A percentile compares a stretch with the other conserved stretches of the same genome.
Conservation (phyloP, 2,113 vertebrate genomes). For the Lophura nycthemera region DNA sequence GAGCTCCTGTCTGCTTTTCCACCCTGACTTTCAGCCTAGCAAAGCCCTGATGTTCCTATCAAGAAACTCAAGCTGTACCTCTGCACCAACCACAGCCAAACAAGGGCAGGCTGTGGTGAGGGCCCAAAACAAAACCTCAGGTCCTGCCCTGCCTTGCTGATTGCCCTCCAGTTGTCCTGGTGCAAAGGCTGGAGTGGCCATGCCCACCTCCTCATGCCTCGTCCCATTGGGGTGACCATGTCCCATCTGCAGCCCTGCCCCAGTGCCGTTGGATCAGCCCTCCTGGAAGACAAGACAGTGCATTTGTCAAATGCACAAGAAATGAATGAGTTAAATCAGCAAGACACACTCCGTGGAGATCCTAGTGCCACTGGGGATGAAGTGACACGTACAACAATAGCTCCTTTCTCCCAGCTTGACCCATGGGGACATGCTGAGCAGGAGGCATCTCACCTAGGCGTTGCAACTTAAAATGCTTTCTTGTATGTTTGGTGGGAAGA, state of each 20-base stretch:
- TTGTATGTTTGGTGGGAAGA: background rate
- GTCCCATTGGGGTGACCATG: accelerated
- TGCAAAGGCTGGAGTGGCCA: background rate
- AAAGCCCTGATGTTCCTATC: background rate
- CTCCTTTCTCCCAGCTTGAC: background rate
- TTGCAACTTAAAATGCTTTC: background rate
- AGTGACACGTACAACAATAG: background rate
- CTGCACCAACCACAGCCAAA: background rate
- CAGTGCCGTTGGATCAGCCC: background rate
- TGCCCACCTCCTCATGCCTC: background rate
- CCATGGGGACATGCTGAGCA: accelerated
- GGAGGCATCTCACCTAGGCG: background rate
- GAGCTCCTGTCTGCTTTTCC: background rate
- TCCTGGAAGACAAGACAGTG: background rate
- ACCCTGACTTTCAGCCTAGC: background rate
- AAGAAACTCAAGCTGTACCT: background rate
- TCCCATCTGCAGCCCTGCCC: background rate
- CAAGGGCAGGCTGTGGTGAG: background rate
- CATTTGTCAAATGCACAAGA: background rate
- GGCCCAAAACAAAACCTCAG: background rate
- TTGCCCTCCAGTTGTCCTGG: background rate
- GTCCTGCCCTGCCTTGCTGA: background rate
- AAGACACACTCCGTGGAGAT: accelerated
- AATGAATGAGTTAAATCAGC: background rate
- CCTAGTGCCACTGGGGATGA: no score